Base-by-base conservation (phyloP, 2,888 invertebrate species). In the Metopia argyrocephala region DNA sequence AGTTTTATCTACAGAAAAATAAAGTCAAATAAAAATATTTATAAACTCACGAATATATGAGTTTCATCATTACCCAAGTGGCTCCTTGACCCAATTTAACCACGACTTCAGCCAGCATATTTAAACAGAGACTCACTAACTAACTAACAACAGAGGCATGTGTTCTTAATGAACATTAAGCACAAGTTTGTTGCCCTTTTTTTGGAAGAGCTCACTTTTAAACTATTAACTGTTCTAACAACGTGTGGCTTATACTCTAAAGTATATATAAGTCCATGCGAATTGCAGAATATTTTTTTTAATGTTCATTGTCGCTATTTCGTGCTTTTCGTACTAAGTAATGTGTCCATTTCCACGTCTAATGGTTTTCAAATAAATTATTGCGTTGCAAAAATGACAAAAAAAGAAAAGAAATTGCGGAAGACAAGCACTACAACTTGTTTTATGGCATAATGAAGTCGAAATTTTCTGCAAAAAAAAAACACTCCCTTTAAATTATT, bases 321-420 rank as follows among this genome's bases (percentile, higher is more conserved):
- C 38, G 38, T 21, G 31, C 7, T 21, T 62, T 27, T 52, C 45
- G 23, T 46, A 3, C 56, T 6, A 25, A 46, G 38, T 56, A 50
- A 68, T 64, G 73, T 74, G 56, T 74, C 64, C 68, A 68, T 78
- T 78, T 74, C 74, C 74, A 68, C 50, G 62, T 78, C 68, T 74
- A 78, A 78, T 78, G 71, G 62, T 54, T 74, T 74, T 69, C 68
- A 78, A 69, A 74, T 69, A 68, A 61, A 78, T 12, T 12, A 28
- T 45, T 61, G 20, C 21, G 6, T 38, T 5, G 0, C 15, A 61
- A 3, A 20, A 20, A 31, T 56, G n/a, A 21, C 50, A 38, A 38
- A 38, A 38, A 38, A 38, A 12, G 38, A 38, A 38, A 15, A 38
- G 9, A 38, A 38, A 38, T 12, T 38, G 38, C 38, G 38, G 38